Evolutionary conservation across 2,113 vertebrate genomes (phyloP).

Genomic region (Arizona elegans): DNA sequence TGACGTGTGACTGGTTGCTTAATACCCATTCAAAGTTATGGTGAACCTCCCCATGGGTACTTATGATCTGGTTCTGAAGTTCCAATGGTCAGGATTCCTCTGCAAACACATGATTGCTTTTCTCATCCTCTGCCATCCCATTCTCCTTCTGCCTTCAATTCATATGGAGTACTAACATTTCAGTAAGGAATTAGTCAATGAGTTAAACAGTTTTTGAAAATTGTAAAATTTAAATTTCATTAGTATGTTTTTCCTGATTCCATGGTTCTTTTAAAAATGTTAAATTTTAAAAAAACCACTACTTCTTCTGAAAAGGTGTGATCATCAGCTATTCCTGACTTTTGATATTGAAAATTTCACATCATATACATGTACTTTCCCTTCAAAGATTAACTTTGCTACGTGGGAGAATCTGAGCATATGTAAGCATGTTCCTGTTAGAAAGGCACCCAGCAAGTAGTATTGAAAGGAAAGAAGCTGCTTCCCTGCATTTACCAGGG

Average conservation of each 20-base stretch:
- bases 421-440: neutral
- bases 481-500: accelerated
- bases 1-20: neutral
- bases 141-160: neutral
- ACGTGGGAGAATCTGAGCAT: neutral
- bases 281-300: neutral
- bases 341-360: neutral
- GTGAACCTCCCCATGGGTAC: neutral
- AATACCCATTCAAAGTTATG: neutral
- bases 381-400: neutral
- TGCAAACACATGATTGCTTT: neutral
- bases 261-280: neutral
- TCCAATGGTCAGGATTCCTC: neutral
- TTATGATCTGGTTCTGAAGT: neutral
- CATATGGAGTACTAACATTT: neutral
- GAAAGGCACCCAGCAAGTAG: neutral
- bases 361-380: neutral
- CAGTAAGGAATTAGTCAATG: neutral
- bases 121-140: neutral
- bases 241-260: neutral
- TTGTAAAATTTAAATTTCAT: neutral
- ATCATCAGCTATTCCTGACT: neutral
- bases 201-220: neutral
- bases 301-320: neutral
- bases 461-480: neutral